Conservation (phyloP, 2,113 vertebrate genomes). For the Rhinolophus sinicus region DNA sequence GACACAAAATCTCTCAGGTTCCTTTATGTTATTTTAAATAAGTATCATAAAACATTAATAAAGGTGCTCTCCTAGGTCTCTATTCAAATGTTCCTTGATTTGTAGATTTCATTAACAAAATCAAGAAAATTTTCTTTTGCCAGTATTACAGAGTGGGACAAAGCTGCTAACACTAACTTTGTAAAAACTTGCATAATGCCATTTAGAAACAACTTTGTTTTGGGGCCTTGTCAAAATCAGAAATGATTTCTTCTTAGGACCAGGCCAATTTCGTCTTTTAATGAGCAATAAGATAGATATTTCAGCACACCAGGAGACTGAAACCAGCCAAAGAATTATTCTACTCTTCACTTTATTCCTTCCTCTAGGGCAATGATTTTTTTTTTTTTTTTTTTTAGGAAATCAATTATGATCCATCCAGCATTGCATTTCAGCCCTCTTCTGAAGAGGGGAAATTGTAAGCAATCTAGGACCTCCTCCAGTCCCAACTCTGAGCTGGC, state of each 20-base stretch:
- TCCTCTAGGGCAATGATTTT: not conserved
- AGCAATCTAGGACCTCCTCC: not conserved
- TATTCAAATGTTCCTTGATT: slow-evolving; percentile 68
- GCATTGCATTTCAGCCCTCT: not conserved
- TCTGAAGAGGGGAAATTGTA: not conserved
- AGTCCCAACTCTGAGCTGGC: not conserved
- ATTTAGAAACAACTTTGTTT: slow-evolving; percentile 38
- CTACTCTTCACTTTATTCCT: not conserved
- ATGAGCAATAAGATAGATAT: not conserved
- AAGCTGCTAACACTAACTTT: slow-evolving; percentile 31
- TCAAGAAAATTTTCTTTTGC: slow-evolving; percentile 47
- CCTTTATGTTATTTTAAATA: slow-evolving; percentile 70
- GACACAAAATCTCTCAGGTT: slow-evolving; percentile 67
- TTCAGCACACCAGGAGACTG: slow-evolving; percentile 18
- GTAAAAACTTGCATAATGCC: not conserved
- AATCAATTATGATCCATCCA: not conserved
- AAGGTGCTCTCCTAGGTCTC: slow-evolving; percentile 51
- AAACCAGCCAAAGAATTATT: slow-evolving; percentile 9
- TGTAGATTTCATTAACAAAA: slow-evolving; percentile 75
- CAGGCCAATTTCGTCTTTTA: not conserved
- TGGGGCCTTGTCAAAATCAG: not conserved
- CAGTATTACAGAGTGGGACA: slow-evolving; percentile 9
- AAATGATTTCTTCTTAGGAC: not conserved
- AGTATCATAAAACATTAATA: slow-evolving; percentile 68
- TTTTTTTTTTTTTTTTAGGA: not conserved